These are phyloP conservation scores for Carassius gibelio DNA, from an alignment of 2,113 vertebrate species.

Conservation along the genomic window DNA sequence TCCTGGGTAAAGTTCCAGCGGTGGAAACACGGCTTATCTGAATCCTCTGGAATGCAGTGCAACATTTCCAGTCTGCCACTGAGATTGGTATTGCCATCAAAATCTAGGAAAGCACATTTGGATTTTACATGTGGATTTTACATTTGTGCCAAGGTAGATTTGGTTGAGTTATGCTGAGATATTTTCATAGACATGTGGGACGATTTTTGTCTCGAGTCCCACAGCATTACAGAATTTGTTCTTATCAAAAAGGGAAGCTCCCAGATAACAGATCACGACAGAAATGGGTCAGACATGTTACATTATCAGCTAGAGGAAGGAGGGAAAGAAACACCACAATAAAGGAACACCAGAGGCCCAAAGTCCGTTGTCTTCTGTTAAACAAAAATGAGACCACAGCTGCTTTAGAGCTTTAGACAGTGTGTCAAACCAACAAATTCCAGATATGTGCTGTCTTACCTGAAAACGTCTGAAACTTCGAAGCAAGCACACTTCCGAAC, in stretches of 20 bases:
- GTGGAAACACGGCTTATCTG: background rate
- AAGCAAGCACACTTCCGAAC: background rate
- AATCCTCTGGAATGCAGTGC: constrained; percentile 17
- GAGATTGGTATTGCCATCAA: background rate
- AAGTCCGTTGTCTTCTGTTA: constrained; percentile 7
- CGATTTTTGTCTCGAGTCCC: background rate
- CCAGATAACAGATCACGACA: constrained; percentile 26
- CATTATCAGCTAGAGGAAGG: constrained; percentile 15
- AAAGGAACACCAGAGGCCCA: background rate
- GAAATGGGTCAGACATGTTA: constrained; percentile 49
- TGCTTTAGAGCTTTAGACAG: background rate
- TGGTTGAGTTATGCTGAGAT: background rate
- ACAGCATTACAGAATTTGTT: background rate
- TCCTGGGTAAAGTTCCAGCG: no score
- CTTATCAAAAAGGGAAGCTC: background rate
- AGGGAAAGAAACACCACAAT: background rate
- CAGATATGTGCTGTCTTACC: constrained; percentile 10
- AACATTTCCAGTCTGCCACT: constrained; percentile 6
- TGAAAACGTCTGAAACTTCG: background rate
- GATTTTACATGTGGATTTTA: background rate
- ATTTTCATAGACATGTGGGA: background rate
- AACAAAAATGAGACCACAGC: background rate
- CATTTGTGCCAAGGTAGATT: constrained; percentile 4
- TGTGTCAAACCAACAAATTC: constrained; percentile 40
- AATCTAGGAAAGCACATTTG: background rate